Conservation (phyloP, 2,888 invertebrate genomes). For the Polydrusus pterygomalis region DNA sequence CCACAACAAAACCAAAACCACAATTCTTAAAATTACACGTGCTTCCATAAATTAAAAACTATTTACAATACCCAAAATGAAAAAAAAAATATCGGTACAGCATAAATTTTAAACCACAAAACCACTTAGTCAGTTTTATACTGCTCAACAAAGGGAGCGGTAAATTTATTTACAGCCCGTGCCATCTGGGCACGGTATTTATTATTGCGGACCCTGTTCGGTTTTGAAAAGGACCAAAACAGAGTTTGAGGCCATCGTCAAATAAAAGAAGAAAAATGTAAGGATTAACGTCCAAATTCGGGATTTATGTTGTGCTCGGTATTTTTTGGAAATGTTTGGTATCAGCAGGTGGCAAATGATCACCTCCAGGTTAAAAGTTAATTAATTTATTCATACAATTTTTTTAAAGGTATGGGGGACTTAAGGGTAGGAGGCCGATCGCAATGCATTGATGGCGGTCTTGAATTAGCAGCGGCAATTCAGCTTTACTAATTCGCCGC, state of each 20-base stretch:
- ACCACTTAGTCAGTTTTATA: constrained; percentile 54
- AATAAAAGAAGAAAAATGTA: constrained; percentile 42
- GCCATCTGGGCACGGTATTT: constrained; percentile 43
- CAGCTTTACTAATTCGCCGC: too few relatives aligned
- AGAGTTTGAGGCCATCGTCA: constrained; percentile 9
- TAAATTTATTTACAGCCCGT: constrained; percentile 51
- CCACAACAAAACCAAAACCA: too few relatives aligned
- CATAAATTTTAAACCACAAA: constrained; percentile 52
- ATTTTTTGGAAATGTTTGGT: constrained; percentile 34
- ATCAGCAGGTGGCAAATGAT: constrained; percentile 45
- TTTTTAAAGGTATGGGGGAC: too few relatives aligned
- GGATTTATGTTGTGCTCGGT: constrained; percentile 45
- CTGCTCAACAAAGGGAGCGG: constrained; percentile 44
- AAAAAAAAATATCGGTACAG: constrained; percentile 38
- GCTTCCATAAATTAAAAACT: constrained; percentile 41
- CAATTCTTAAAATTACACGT: constrained; percentile 35
- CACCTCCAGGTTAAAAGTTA: not conserved
- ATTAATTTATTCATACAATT: constrained; percentile 1
- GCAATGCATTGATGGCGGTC: too few relatives aligned
- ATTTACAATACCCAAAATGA: constrained; percentile 45
- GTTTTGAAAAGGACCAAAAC: constrained; percentile 28
- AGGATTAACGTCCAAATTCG: constrained; percentile 49
- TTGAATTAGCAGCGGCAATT: too few relatives aligned
- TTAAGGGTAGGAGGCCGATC: too few relatives aligned
- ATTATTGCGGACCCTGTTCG: constrained; percentile 47